Base-by-base conservation (phyloP, 2,797 vertebrate genomes). In the Discoglossus pictus region DNA sequence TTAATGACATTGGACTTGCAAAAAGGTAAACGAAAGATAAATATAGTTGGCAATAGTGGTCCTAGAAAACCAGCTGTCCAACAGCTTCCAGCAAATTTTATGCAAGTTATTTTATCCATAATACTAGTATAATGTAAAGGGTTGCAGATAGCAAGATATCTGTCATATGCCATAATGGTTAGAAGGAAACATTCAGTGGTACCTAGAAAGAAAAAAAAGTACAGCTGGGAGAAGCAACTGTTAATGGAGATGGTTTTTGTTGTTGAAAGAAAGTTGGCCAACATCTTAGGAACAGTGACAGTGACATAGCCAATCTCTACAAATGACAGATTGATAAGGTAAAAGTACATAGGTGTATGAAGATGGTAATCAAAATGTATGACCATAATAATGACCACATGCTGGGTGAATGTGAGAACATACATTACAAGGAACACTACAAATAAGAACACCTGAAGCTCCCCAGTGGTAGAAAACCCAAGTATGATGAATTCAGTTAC, bases 101-200 rank as follows among this genome's bases (percentile, higher is more conserved):
- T 1, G 4, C 62, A 63, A 0, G 72, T 16, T 25, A 1, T 40
- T 36, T 44, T 61, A 39, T 68, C 72, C 79, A 82, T 80, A 13
- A 76, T 48, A 0, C n/a, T 2, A 0, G 64, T 65, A 21, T 77
- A 80, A 21, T 16, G 73, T 2, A 83, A 53, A 1, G 80, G 80
- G 1, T 1, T 51, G 11, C 80, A 82, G 47, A 83, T 74, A 34
- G 75, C 80, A 2, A 75, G 48, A 23, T 79, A 80, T 54, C 68
- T 66, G 51, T 83, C 80, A 24, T 78, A 74, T 0, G 79, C 74
- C 79, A 80, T 83, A 56, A 76, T 24, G 6, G 72, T 60, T 51
- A 82, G 9, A 3, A 80, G 46, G 16, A 25, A 70, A n/a, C 79
- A 79, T 15, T 83, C 82, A 1, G 73, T 75, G 24, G 77, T 72